Conservation (phyloP, 2,113 vertebrate genomes). For the Chinchilla lanigera region DNA sequence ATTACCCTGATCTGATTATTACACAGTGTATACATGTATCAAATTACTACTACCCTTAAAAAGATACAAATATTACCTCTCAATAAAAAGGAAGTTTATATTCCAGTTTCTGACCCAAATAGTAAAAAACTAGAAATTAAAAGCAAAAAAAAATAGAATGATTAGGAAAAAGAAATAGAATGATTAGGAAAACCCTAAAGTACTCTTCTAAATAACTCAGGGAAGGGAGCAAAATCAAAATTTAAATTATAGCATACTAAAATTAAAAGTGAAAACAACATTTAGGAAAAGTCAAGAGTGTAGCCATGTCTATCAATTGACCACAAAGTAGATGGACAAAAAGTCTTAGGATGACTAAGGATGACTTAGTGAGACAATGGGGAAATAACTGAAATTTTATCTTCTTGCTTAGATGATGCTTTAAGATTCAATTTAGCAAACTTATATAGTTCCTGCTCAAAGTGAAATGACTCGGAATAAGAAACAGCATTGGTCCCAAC, state of each 20-base stretch:
- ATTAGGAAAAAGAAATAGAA: neutral
- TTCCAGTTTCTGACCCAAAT: neutral
- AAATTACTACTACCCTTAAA: neutral
- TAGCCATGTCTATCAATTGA: neutral
- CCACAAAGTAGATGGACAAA: neutral
- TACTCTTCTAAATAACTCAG: slow-evolving; percentile 30
- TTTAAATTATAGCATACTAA: slow-evolving; percentile 23
- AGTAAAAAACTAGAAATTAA: slow-evolving; percentile 42
- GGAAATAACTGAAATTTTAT: neutral
- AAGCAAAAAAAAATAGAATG: neutral
- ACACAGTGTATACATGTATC: neutral
- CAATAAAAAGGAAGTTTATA: neutral
- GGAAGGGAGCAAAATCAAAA: slow-evolving; percentile 29
- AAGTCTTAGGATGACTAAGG: neutral
- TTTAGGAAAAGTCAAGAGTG: slow-evolving; percentile 7
- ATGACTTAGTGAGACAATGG: neutral
- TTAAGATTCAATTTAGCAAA: slow-evolving; percentile 18
- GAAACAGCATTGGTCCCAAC: neutral
- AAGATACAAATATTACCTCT: neutral
- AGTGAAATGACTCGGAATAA: slow-evolving; percentile 5
- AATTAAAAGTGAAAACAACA: slow-evolving; percentile 19
- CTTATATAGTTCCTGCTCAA: slow-evolving; percentile 20
- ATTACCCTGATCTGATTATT: neutral
- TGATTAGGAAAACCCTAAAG: slow-evolving; percentile 12
- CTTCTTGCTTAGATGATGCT: slow-evolving; percentile 6